Base-by-base conservation (phyloP, 2,888 invertebrate genomes). In the Drosophila subsilvestris region DNA sequence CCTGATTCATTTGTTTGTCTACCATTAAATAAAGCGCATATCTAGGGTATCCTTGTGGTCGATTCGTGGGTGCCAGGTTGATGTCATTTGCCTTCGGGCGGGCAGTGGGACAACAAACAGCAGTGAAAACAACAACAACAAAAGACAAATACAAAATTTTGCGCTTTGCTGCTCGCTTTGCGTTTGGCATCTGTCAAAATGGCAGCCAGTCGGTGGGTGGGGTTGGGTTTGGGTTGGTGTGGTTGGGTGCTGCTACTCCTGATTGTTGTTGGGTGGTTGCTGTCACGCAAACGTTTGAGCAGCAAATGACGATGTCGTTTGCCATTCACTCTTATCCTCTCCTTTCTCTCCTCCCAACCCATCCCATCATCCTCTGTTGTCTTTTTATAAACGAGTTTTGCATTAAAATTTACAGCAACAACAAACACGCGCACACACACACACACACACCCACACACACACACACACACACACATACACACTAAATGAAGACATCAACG, bases 181-280 rank as follows among this genome's bases (percentile, higher is more conserved):
- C 70, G 67, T 78, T 83, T 83, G 84, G 80, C 80, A 80, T 83
- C 84, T 83, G 84, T 80, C 79, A 80, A 80, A 80, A 78, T 80
- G 78, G 65, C 80, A 60, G 74, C 49, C 75, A 54, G 53, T 29
- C 8, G 49, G 37, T 42, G 20, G 25, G 9, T 25, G 17, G 9
- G 14, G 12, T 1, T n/a, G n/a, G 53, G n/a, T n/a, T n/a, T 8
- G 18, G 8, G 37, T 53, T 44, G 7, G 42, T 29, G 18, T 32
- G 42, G 43, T 12, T 29, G 51, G 47, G 27, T 47, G 47, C 44
- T 45, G 17, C 27, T 10, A 62, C 42, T 20, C 12, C 25, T 42
- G 29, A 12, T n/a, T 14, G 44, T 17, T 32, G 50, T 17, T 8
- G 10, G 51, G n/a, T 29, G 48, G 18, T 25, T 29, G 22, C 63